Conservation (phyloP, 2,113 vertebrate genomes). For the Poeciliopsis turrubarensis region DNA sequence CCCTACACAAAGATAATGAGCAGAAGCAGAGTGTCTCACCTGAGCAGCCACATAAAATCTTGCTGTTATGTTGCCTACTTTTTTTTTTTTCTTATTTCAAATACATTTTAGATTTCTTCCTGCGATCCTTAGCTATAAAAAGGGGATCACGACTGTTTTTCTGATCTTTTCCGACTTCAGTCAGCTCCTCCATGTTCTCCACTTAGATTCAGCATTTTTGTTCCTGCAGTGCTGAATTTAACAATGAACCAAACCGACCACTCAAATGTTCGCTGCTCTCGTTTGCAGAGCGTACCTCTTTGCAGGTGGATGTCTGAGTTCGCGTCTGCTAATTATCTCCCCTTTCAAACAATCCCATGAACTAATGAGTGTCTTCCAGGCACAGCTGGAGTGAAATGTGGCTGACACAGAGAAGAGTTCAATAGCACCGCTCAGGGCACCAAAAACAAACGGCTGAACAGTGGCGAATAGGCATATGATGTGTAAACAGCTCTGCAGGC, state of each 20-base stretch:
- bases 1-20: constrained; percentile 4
- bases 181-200: neutral
- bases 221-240: constrained; percentile 11
- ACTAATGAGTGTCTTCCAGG: constrained; percentile 67
- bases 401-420: constrained; percentile 52
- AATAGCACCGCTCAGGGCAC: constrained; percentile 38
- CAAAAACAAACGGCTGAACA: constrained; percentile 52
- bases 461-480: constrained; percentile 41
- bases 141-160: neutral
- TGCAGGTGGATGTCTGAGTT: constrained; percentile 38
- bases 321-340: constrained; percentile 44
- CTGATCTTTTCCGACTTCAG: neutral
- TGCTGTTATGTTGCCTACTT: neutral
- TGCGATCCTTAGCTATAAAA: neutral
- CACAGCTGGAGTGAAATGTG: constrained; percentile 63
- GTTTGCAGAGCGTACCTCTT: constrained; percentile 25
- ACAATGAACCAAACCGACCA: constrained; percentile 36
- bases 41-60: neutral
- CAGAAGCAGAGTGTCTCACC: neutral
- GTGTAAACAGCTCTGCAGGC: constrained; percentile 50
- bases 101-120: neutral
- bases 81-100: no score
- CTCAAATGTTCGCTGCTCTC: constrained; percentile 19
- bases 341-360: constrained; percentile 48
- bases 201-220: neutral